phyloP scores from a whole-genome alignment of 2,797 vertebrate genomes.

The Poecile montanus region DNA sequence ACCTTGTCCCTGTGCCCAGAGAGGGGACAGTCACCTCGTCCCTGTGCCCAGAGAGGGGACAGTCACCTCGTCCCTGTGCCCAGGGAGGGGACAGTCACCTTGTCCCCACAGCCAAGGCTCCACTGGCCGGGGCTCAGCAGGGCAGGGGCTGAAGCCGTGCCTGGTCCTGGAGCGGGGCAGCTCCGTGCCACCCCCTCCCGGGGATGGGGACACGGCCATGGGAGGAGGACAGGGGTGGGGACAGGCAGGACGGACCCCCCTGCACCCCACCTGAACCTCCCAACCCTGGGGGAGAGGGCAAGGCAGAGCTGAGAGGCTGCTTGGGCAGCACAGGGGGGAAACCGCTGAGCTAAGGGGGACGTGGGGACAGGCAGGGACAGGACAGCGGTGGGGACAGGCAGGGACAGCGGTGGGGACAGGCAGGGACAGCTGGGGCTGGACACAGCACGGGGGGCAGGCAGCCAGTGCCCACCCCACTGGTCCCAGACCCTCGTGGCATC shows the following conservation, averaged over 20 bases:
- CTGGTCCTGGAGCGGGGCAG: accelerated
- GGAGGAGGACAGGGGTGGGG: background rate
- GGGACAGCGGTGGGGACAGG: background rate
- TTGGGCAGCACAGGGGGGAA: background rate
- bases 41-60: background rate
- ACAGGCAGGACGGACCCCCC: background rate
- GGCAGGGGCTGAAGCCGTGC: background rate
- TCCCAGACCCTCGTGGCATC: background rate
- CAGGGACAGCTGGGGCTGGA: background rate
- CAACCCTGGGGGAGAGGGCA: background rate
- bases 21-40: background rate
- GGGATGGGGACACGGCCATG: background rate
- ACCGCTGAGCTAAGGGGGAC: accelerated
- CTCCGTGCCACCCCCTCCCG: accelerated
- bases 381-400: accelerated
- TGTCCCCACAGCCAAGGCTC: background rate
- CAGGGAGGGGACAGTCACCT: accelerated
- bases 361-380: background rate
- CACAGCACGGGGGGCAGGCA: background rate
- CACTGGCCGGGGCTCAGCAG: background rate
- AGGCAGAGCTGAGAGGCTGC: background rate
- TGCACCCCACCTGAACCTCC: no score
- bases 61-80: background rate
- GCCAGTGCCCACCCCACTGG: background rate
- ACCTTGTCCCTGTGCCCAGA: background rate